These are phyloP conservation scores for Drosophila antonietae DNA, from an alignment of 2,888 invertebrate genomes.

Conservation along the genomic window DNA sequence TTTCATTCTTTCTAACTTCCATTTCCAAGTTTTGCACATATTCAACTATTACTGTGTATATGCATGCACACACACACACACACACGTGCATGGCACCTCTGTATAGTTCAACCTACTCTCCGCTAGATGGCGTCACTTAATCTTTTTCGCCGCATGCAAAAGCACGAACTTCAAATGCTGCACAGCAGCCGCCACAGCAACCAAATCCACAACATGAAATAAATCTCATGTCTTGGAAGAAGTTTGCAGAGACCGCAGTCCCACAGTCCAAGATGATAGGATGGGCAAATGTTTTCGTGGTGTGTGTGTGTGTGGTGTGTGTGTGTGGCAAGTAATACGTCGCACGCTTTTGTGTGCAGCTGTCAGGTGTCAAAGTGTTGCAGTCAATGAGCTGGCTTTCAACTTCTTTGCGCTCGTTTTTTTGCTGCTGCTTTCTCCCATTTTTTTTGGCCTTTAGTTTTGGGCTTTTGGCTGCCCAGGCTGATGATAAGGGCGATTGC, in stretches of 20 bases:
- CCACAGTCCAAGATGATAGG: constrained; percentile 17
- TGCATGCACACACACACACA: neutral
- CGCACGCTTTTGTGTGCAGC: constrained; percentile 70
- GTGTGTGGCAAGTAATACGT: constrained; percentile 54
- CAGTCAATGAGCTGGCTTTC: constrained; percentile 69
- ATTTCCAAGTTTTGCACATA: constrained; percentile 1
- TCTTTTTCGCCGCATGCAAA: constrained; percentile 45
- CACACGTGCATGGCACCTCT: neutral
- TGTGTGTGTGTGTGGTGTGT: neutral
- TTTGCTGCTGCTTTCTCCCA: neutral
- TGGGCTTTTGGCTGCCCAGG: constrained; percentile 63
- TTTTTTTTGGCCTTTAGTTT: constrained; percentile 21
- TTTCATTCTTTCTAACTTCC: neutral
- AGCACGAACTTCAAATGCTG: constrained; percentile 39
- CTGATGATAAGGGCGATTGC: constrained; percentile 65
- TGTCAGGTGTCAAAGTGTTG: constrained; percentile 77
- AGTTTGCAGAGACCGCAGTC: constrained; percentile 46
- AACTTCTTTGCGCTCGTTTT: constrained; percentile 23
- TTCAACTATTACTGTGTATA: neutral
- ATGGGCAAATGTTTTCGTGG: neutral
- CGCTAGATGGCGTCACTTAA: constrained; percentile 51
- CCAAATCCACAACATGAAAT: constrained; percentile 65
- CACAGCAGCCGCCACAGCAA: constrained; percentile 31
- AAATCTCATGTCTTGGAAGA: constrained; percentile 60
- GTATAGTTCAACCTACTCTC: neutral